Evolutionary conservation across 1,140 invertebrate genomes (phyloP).

Genomic region (Drosophila virilis): DNA sequence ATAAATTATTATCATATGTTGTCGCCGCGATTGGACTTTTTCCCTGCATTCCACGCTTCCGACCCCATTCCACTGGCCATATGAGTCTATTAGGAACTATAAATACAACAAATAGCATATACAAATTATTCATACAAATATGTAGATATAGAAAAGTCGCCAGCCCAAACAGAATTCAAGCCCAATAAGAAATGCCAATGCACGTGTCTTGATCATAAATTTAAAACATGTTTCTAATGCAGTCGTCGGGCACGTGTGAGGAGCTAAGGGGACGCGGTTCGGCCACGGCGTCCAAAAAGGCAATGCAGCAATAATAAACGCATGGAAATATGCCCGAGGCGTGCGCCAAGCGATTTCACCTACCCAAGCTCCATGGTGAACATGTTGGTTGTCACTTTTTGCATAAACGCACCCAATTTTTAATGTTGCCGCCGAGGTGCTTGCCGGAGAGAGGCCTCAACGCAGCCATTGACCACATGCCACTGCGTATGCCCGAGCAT

Average conservation of each 20-base stretch:
- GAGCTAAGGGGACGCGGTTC: neutral
- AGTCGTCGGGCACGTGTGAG: slow-evolving; percentile 19
- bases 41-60: neutral
- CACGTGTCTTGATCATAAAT: slow-evolving; percentile 78
- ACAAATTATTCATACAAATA: slow-evolving; percentile 71
- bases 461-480: slow-evolving; percentile 57
- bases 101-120: slow-evolving; percentile 70
- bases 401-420: slow-evolving; percentile 81
- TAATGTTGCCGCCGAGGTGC: slow-evolving; percentile 56
- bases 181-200: slow-evolving; percentile 68
- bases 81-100: slow-evolving; percentile 57
- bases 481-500: slow-evolving; percentile 61
- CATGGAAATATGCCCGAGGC: slow-evolving; percentile 78
- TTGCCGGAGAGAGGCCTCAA: slow-evolving; percentile 15
- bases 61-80: neutral
- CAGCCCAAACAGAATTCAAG: slow-evolving; percentile 54
- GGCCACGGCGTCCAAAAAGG: slow-evolving; percentile 55
- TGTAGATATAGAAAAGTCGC: slow-evolving; percentile 73
- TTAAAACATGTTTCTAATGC: slow-evolving; percentile 80
- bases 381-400: slow-evolving; percentile 60
- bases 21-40: neutral
- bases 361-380: slow-evolving; percentile 14
- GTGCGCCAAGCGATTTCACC: slow-evolving; percentile 79
- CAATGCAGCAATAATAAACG: slow-evolving; percentile 69
- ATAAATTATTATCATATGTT: neutral